These are phyloP conservation scores for Helogale parvula DNA, from an alignment of 2,113 vertebrate genomes.

Conservation along the genomic window DNA sequence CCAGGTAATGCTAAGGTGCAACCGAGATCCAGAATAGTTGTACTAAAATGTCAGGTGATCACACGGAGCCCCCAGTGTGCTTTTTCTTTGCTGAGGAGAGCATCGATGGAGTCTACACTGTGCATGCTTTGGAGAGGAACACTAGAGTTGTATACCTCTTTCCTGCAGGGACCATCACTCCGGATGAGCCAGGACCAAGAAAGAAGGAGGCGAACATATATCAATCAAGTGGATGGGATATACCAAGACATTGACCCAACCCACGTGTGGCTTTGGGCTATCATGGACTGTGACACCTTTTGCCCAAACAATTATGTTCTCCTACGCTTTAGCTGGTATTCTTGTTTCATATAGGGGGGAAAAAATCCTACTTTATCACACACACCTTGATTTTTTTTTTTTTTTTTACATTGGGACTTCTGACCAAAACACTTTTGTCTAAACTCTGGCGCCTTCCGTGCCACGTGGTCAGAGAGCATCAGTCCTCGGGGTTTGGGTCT, in stretches of 20 bases:
- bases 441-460: not conserved
- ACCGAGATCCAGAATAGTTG: not conserved
- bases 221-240: not conserved
- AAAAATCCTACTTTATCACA: not conserved
- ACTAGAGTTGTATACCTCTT: not conserved
- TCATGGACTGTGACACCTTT: no score
- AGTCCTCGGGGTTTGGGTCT: not conserved
- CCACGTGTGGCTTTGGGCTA: not conserved
- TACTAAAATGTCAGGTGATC: not conserved
- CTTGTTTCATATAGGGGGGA: not conserved
- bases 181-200: not conserved
- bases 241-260: not conserved
- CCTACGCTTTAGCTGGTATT: not conserved
- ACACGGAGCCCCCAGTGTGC: rapidly evolving
- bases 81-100: not conserved
- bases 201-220: not conserved
- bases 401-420: not conserved
- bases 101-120: rapidly evolving
- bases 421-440: not conserved
- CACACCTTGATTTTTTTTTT: not conserved
- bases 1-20: not conserved
- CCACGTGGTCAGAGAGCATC: not conserved
- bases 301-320: not conserved
- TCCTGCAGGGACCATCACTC: not conserved
- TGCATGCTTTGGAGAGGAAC: rapidly evolving